Percentiles rank a stretch among this genome's conserved stretches.
Conservation (phyloP, 2,113 vertebrate genomes). For the Tetrax tetrax region DNA sequence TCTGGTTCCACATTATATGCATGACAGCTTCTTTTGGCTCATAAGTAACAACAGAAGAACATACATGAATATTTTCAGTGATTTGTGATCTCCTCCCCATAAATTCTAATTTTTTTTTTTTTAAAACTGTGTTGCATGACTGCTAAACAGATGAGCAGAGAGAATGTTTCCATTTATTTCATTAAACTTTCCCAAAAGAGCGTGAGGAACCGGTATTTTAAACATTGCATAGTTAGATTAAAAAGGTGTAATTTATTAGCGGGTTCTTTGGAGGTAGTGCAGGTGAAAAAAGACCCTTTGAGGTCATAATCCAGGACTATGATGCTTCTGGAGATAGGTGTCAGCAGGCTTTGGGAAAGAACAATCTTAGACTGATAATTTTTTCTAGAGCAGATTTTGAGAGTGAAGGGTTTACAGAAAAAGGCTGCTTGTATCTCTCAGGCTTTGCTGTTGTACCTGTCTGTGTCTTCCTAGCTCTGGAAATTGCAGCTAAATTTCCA, state of each 20-base stretch:
- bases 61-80: neutral
- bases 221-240: neutral
- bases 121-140: neutral
- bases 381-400: neutral
- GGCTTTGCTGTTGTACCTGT: neutral
- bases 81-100: neutral
- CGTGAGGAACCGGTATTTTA: neutral
- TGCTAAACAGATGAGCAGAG: neutral
- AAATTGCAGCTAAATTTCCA: neutral
- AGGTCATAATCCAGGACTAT: neutral
- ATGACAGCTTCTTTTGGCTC: neutral
- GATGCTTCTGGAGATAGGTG: neutral
- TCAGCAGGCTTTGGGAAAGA: neutral
- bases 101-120: neutral
- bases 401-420: neutral
- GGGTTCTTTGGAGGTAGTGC: neutral
- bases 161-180: neutral
- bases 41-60: neutral
- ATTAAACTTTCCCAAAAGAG: neutral
- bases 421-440: neutral
- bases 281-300: neutral
- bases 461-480: neutral
- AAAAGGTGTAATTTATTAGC: neutral
- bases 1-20: neutral
- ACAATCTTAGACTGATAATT: neutral